Evolutionary conservation across 2,797 vertebrate species (phyloP).

Genomic region (Malurus leucopterus): DNA sequence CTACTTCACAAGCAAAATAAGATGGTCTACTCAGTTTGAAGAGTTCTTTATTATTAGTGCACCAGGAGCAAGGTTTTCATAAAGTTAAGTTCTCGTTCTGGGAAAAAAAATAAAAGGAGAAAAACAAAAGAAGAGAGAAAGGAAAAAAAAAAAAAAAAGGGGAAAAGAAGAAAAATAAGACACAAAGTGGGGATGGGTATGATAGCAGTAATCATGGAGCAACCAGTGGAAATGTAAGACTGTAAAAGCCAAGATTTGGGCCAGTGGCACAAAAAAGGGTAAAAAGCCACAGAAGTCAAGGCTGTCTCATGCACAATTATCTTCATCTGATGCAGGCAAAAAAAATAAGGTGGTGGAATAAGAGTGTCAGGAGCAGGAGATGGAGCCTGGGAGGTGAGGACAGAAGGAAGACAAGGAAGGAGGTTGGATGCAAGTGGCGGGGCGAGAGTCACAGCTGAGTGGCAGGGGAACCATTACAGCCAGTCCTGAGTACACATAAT

Average conservation of each 20-base stretch:
- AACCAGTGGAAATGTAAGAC: neutral
- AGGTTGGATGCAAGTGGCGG: neutral
- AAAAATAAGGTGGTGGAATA: neutral
- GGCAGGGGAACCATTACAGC: conserved; percentile 5
- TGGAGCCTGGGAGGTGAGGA: neutral
- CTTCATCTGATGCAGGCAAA: neutral
- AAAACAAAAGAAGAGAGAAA: too few relatives aligned
- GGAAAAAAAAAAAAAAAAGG: too few relatives aligned
- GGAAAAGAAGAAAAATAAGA: neutral
- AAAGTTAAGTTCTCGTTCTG: neutral
- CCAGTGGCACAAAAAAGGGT: neutral
- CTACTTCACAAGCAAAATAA: neutral
- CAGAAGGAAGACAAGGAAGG: neutral
- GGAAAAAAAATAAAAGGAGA: neutral
- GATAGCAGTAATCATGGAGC: neutral
- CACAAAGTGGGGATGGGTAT: neutral
- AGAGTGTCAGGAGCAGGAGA: neutral
- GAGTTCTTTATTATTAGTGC: neutral
- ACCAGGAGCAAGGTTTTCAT: neutral
- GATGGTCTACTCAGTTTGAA: neutral
- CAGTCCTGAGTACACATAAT: neutral
- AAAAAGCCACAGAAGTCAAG: neutral
- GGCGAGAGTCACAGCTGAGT: neutral
- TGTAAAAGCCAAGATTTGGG: neutral
- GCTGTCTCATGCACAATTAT: neutral